These are phyloP conservation scores for Echinometra lucunter DNA, from an alignment of 53 echinoderm and acorn worm species.

Conservation along the genomic window DNA sequence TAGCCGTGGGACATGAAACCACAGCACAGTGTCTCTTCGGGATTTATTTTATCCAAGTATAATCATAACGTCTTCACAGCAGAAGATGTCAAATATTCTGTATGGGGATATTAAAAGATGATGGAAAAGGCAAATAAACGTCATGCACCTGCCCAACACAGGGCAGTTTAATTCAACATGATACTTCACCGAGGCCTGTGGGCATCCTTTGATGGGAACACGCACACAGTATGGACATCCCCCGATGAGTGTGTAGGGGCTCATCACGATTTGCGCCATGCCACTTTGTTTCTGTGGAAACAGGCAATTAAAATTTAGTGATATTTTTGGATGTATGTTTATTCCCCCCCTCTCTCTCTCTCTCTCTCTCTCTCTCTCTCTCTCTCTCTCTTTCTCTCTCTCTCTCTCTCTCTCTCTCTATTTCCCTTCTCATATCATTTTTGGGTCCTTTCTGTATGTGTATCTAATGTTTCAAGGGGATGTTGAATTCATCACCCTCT, in stretches of 20 bases:
- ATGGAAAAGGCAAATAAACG: background rate
- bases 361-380: too few relatives aligned
- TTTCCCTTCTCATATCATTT: too few relatives aligned
- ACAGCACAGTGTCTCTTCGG: background rate
- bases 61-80: background rate
- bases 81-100: background rate
- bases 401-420: too few relatives aligned
- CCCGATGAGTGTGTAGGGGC: background rate
- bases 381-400: too few relatives aligned
- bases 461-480: too few relatives aligned
- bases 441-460: too few relatives aligned
- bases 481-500: too few relatives aligned
- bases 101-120: background rate
- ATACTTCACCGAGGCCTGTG: background rate
- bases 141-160: background rate
- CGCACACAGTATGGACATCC: background rate
- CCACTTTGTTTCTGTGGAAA: background rate
- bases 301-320: too few relatives aligned
- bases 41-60: background rate
- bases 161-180: conserved; percentile 3
- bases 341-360: too few relatives aligned
- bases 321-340: too few relatives aligned
- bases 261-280: background rate
- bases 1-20: background rate
- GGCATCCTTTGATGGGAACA: background rate